Evolutionary conservation across 2,113 vertebrate genomes (phyloP).

Genomic region (Tragulus kanchil): DNA sequence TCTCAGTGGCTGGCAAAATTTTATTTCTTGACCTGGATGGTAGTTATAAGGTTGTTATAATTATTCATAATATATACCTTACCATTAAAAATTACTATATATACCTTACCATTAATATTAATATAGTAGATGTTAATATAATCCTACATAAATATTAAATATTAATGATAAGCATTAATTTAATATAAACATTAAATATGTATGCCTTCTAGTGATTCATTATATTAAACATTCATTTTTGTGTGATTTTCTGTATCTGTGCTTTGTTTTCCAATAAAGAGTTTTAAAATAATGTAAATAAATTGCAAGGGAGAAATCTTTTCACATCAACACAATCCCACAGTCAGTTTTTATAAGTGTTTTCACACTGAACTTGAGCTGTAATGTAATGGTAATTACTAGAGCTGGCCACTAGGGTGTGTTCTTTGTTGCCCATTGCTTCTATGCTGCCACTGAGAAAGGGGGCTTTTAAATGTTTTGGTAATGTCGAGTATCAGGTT

Average conservation of each 20-base stretch:
- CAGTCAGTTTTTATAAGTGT: neutral
- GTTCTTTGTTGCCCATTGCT: neutral
- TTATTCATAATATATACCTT: neutral
- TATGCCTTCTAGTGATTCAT: neutral
- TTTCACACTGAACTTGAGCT: neutral
- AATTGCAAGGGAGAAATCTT: neutral
- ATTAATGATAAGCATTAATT: neutral
- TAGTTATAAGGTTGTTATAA: neutral
- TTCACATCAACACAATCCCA: neutral
- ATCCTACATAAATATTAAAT: neutral
- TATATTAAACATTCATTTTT: neutral
- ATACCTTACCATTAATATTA: neutral
- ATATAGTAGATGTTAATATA: neutral
- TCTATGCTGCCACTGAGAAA: too few species aligned
- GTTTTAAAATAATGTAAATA: neutral
- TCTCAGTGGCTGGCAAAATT: neutral
- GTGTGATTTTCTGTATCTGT: neutral
- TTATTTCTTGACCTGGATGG: neutral
- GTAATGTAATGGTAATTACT: neutral
- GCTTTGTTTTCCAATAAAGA: neutral
- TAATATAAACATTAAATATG: neutral
- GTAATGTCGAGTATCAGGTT: neutral
- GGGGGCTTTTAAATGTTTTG: neutral
- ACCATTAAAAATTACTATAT: neutral
- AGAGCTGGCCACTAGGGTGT: conserved; percentile 36